Evolutionary conservation across 2,113 vertebrate species (phyloP).

Genomic region (Anas platyrhynchos): DNA sequence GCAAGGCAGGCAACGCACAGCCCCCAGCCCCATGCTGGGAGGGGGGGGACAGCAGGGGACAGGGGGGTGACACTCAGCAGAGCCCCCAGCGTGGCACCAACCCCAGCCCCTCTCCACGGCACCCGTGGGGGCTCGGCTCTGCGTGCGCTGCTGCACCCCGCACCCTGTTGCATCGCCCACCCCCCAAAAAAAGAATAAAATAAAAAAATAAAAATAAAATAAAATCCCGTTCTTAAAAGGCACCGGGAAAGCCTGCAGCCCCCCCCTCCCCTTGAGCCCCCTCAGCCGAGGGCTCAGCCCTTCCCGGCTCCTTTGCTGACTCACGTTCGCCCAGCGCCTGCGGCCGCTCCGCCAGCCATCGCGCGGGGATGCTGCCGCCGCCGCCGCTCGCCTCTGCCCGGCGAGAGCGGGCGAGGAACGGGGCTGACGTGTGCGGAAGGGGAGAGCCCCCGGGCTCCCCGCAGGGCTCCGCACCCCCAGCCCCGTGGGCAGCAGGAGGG

Average conservation of each 20-base stretch:
- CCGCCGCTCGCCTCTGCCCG: neutral
- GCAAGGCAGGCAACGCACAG: neutral
- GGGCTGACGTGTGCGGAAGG: slow-evolving; percentile 51
- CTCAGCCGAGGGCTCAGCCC: neutral
- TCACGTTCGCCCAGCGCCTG: neutral
- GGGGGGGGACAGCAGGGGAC: neutral
- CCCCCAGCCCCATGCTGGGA: rapidly evolving
- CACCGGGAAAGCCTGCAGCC: neutral
- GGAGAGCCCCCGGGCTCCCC: neutral
- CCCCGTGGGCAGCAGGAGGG: neutral
- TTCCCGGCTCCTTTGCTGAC: neutral
- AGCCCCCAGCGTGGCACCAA: neutral
- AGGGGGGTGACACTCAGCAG: neutral
- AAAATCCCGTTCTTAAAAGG: neutral
- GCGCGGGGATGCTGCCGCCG: neutral
- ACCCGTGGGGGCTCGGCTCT: neutral
- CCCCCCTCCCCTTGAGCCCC: neutral
- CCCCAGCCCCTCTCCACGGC: neutral
- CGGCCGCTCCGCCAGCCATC: neutral
- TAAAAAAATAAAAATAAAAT: no score
- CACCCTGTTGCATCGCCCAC: neutral
- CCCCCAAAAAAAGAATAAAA: no score
- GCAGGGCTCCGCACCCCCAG: neutral
- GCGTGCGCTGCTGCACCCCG: neutral
- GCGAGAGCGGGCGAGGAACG: neutral